Conservation (phyloP, 2,888 invertebrate genomes). For the Drosophila eohydei region DNA sequence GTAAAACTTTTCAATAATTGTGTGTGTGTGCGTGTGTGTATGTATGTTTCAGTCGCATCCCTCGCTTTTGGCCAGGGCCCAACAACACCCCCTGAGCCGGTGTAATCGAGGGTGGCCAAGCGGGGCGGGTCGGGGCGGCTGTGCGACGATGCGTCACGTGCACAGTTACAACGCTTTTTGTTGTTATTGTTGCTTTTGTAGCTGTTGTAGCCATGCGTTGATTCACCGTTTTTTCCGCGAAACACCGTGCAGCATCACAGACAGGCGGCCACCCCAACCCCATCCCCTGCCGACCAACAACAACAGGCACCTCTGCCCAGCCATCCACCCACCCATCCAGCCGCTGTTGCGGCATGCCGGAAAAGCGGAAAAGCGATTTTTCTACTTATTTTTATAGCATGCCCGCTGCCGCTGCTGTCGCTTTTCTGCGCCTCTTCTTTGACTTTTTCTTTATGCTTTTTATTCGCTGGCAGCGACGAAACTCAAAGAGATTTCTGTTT, state of each 20-base stretch:
- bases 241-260: conserved; percentile 61
- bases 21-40: conserved; percentile 21
- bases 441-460: conserved; percentile 34
- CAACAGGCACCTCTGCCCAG: conserved; percentile 1
- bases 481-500: conserved; percentile 68
- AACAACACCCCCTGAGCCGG: conserved; percentile 41
- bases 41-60: conserved; percentile 44
- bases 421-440: conserved; percentile 15
- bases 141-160: conserved; percentile 69
- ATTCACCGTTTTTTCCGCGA: conserved; percentile 78
- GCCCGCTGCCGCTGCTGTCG: conserved; percentile 8
- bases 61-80: conserved; percentile 43
- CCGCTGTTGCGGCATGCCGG: conserved; percentile 30
- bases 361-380: conserved; percentile 78
- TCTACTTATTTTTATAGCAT: conserved; percentile 67
- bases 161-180: conserved; percentile 51
- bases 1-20: conserved; percentile 56
- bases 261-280: conserved; percentile 29
- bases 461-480: conserved; percentile 29
- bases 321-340: conserved; percentile 12
- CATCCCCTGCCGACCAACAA: not conserved
- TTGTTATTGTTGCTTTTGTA: conserved; percentile 41
- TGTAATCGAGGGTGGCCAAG: conserved; percentile 19
- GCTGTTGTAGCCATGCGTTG: conserved; percentile 61
- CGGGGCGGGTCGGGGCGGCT: conserved; percentile 4